phyloP scores from a whole-genome alignment of 1,140 invertebrate genomes.

The Ctenoplectra terminalis region DNA sequence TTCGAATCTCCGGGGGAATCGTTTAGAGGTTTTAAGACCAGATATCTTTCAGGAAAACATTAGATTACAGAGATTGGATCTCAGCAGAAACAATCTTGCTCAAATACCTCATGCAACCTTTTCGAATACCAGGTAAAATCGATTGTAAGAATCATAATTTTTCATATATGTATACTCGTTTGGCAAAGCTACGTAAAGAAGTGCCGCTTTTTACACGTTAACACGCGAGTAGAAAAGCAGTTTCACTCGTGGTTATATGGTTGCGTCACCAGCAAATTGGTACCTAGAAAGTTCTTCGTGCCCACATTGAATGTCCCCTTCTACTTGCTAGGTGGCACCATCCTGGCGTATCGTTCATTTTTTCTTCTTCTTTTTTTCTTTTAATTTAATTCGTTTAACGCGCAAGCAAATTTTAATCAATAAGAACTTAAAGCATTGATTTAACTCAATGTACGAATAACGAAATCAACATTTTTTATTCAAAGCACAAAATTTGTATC shows the following conservation, averaged over 20 bases:
- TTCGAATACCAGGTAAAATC: conserved; percentile 83
- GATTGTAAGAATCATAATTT: background rate
- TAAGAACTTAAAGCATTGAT: too few relatives aligned
- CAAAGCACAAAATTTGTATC: too few relatives aligned
- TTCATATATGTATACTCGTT: too few relatives aligned
- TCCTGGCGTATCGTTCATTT: conserved; percentile 70
- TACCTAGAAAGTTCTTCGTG: conserved; percentile 77
- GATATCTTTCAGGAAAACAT: conserved; percentile 87
- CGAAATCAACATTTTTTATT: too few relatives aligned
- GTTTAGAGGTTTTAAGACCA: conserved; percentile 87
- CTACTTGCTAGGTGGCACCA: conserved; percentile 60
- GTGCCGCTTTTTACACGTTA: conserved; percentile 17
- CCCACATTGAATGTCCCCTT: conserved; percentile 71
- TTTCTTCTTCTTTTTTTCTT: too few relatives aligned
- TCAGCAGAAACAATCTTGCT: conserved; percentile 90
- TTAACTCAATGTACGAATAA: too few relatives aligned
- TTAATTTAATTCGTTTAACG: background rate
- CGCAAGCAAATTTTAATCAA: background rate
- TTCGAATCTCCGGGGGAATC: conserved; percentile 90
- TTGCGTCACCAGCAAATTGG: conserved; percentile 76
- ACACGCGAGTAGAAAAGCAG: conserved; percentile 69
- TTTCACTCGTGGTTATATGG: conserved; percentile 74
- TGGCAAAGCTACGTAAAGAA: background rate
- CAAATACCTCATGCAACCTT: conserved; percentile 87
- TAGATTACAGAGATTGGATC: conserved; percentile 87